Conservation (phyloP, 2,113 vertebrate species). For the Melanotaenia duboulayi region DNA sequence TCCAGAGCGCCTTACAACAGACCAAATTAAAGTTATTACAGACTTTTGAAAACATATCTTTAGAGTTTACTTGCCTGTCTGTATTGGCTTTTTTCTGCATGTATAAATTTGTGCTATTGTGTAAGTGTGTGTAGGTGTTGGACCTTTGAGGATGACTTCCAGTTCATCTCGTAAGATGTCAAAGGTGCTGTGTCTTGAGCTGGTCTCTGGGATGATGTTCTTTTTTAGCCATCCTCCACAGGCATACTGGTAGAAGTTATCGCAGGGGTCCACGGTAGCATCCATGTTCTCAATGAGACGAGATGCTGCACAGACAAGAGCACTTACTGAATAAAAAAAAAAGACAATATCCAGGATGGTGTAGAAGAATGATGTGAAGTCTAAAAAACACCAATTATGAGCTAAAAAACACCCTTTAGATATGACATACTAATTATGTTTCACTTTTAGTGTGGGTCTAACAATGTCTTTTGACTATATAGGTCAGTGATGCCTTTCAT, state of each 20-base stretch:
- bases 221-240: constrained; percentile 96
- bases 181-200: constrained; percentile 93
- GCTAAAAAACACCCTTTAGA: background rate
- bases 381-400: background rate
- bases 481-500: background rate
- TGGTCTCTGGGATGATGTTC: constrained; percentile 95
- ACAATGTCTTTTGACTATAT: background rate
- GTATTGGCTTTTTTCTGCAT: background rate
- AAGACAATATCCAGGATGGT: background rate
- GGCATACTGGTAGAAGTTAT: constrained; percentile 93
- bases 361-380: background rate
- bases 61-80: background rate
- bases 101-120: background rate
- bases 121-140: constrained; percentile 15
- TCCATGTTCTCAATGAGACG: constrained; percentile 95
- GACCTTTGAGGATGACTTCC: constrained; percentile 95
- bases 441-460: background rate
- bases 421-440: background rate
- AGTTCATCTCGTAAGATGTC: constrained; percentile 93
- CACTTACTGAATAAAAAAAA: background rate
- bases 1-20: background rate
- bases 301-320: constrained; percentile 84
- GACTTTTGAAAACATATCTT: background rate
- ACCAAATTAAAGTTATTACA: background rate
- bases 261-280: constrained; percentile 84